Evolutionary conservation across 1,140 invertebrate genomes (phyloP).

Genomic region (Megathymus violae): DNA sequence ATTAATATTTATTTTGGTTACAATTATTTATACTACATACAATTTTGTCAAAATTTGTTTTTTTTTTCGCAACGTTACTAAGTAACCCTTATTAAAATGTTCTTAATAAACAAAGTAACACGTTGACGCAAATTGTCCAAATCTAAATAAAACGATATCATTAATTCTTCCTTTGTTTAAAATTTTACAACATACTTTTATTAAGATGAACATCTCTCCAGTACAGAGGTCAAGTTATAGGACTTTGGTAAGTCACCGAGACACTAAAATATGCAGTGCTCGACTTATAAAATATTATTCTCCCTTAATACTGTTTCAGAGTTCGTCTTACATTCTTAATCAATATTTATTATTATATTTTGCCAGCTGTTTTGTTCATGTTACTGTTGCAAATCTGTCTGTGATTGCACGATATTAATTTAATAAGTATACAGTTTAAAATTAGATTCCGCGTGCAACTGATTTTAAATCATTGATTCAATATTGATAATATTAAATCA

Average conservation of each 20-base stretch:
- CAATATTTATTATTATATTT: background rate
- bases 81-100: background rate
- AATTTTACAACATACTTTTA: background rate
- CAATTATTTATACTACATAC: no score
- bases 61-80: background rate
- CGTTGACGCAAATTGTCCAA: background rate
- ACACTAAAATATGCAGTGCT: conserved; percentile 37
- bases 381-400: no score
- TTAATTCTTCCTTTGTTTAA: background rate
- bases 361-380: no score
- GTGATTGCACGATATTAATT: no score
- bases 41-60: no score
- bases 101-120: background rate
- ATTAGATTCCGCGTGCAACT: no score
- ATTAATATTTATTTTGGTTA: no score
- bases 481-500: no score
- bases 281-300: background rate
- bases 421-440: no score
- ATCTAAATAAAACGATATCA: background rate
- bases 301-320: background rate
- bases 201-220: background rate
- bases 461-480: no score
- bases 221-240: conserved; percentile 32
- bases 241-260: conserved; percentile 36
- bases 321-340: background rate